Percentiles rank a stretch among this genome's conserved stretches.
phyloP scores from a whole-genome alignment of 2,888 invertebrate species.

The Hipparchia semele region DNA sequence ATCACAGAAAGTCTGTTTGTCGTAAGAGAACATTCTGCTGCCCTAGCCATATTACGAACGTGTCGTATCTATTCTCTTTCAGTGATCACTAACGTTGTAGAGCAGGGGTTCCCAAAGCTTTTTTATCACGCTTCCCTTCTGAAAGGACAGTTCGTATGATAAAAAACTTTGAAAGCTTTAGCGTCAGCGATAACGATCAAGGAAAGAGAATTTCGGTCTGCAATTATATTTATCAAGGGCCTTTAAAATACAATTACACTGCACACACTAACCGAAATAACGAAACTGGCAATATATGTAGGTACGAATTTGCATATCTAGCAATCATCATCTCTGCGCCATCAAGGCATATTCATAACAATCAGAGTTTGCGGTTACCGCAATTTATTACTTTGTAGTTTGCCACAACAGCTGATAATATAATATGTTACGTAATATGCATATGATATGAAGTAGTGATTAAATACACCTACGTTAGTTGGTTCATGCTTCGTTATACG shows the following conservation, averaged over 20 bases:
- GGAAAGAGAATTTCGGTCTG: background rate
- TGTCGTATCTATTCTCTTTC: too few relatives aligned
- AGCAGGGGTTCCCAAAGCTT: too few relatives aligned
- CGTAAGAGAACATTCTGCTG: background rate
- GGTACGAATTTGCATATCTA: background rate
- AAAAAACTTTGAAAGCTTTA: too few relatives aligned
- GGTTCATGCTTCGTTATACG: background rate
- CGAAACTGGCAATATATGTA: background rate
- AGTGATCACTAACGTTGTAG: too few relatives aligned
- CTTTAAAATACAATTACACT: too few relatives aligned
- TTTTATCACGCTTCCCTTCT: too few relatives aligned
- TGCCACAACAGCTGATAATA: constrained; percentile 2
- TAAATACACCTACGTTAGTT: background rate
- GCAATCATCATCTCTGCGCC: background rate
- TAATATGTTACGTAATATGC: background rate
- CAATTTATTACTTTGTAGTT: constrained; percentile 8
- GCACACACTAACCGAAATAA: background rate
- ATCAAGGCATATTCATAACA: background rate
- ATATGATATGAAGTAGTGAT: constrained; percentile 14
- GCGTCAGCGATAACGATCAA: too few relatives aligned
- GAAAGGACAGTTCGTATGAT: too few relatives aligned
- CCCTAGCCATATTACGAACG: too few relatives aligned
- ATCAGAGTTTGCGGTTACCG: constrained; percentile 11
- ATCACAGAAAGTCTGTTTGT: background rate
- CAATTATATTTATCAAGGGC: background rate